Percentiles rank a stretch among this genome's conserved stretches.
These are phyloP conservation scores for Plestiodon gilberti DNA, from an alignment of 2,113 vertebrate genomes.

Conservation along the genomic window DNA sequence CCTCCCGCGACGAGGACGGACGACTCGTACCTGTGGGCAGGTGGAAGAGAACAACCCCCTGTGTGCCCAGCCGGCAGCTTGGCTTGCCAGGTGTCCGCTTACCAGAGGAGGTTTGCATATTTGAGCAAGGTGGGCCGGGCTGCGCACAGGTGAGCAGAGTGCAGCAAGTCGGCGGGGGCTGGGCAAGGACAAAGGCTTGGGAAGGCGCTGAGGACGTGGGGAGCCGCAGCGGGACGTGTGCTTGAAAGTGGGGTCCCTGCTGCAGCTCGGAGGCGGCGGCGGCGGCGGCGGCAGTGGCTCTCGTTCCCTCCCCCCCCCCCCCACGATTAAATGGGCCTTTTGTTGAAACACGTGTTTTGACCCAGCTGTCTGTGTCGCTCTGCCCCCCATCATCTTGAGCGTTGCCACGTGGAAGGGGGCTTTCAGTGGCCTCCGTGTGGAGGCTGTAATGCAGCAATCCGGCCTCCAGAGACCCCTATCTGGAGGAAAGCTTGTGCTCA, in stretches of 20 bases:
- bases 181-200: not conserved
- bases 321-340: no score
- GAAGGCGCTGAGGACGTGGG: not conserved
- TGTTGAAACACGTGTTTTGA: no score
- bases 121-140: constrained; percentile 68
- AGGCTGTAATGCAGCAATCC: not conserved
- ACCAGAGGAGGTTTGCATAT: constrained; percentile 1
- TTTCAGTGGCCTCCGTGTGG: not conserved
- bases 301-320: no score
- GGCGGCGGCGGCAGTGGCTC: no score
- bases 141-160: constrained; percentile 33
- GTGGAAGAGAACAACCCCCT: not conserved
- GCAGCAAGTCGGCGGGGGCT: not conserved
- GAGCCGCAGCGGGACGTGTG: not conserved
- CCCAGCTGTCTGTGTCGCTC: no score
- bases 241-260: not conserved
- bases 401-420: no score
- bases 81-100: not conserved
- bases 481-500: no score
- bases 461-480: not conserved
- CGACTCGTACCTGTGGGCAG: constrained; percentile 60
- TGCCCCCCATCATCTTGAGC: no score
- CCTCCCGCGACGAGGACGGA: constrained; percentile 54
- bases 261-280: not conserved
- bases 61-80: not conserved